A percentile compares a stretch with the other conserved stretches of the same genome.
phyloP scores from a whole-genome alignment of 1,140 invertebrate genomes.

The Rhagoletis zephyria region DNA sequence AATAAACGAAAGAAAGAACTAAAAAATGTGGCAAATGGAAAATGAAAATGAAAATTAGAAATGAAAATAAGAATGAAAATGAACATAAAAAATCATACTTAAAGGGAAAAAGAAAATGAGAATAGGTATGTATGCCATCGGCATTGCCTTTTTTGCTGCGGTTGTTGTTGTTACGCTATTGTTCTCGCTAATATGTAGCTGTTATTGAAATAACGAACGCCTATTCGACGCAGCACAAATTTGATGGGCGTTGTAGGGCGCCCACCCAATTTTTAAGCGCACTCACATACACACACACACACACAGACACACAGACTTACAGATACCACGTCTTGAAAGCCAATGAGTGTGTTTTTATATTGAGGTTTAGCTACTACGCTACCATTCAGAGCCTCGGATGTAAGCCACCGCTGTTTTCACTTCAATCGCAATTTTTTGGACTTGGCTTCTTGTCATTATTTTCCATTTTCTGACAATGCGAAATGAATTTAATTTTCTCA shows the following conservation, averaged over 20 bases:
- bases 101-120: background rate
- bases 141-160: background rate
- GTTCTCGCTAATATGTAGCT: background rate
- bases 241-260: background rate
- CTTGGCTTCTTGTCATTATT: conserved; percentile 19
- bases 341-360: background rate
- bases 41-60: conserved; percentile 13
- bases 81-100: conserved; percentile 10
- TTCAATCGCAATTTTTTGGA: background rate
- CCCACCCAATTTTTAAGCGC: background rate
- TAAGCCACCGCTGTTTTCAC: background rate
- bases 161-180: background rate
- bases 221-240: background rate
- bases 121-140: background rate
- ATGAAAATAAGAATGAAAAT: background rate
- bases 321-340: background rate
- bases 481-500: conserved; percentile 40
- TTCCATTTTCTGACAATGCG: conserved; percentile 21
- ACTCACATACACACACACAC: background rate
- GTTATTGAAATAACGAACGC: background rate
- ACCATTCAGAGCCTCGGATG: background rate
- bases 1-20: background rate
- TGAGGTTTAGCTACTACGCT: background rate
- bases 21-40: background rate
- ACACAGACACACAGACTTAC: background rate